Evolutionary conservation across 2,797 vertebrate species (phyloP), one percentile per base, ranked within the genome.

Genomic region (Cyclura pinguis): DNA sequence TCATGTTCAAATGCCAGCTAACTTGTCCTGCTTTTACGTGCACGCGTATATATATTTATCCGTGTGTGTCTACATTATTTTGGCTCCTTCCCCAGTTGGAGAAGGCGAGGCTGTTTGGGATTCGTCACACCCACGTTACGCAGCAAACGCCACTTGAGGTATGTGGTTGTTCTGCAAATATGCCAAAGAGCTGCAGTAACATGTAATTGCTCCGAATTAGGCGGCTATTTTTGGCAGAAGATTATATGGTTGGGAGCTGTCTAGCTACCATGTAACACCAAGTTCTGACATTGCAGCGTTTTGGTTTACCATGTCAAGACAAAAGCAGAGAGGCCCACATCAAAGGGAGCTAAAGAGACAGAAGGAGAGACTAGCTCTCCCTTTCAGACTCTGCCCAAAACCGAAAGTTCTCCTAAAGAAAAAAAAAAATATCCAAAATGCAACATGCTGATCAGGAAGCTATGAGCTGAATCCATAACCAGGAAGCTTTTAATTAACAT

Each of bases 181-280:
- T 0, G 0, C 88, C 0, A 0, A 89, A 92, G 72, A 69, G 91
- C 92, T 93, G 92, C 64, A 91, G 86, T 0, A 0, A 85, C 62
- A 2, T 18, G 87, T 86, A 93, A 95, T 92, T 94, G 91, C 91
- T 50, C 76, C 35, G 77, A 38, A 0, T 27, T 89, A 88, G 92
- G 74, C 1, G 87, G 74, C 92, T 94, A 88, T 95, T 95, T 92
- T 91, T 0, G 1, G 94, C 78, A 82, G 83, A 42, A 93, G 94
- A 96, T 96, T 94, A 94, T 8, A 95, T 0, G 1, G 90, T 29
- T 76, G 82, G 2, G 64, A 27, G 57, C 1, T 32, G 93, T 84
- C 89, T 87, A 0, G 3, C 88, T 92, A 67, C 88, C 0, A 0
- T 67, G 84, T 18, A 10, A 81, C 90, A 72, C 76, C 89, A 1